Evolutionary conservation across 2,888 invertebrate genomes (phyloP), one percentile per base, ranked within the genome.

Genomic region (Ophion obscuratus): DNA sequence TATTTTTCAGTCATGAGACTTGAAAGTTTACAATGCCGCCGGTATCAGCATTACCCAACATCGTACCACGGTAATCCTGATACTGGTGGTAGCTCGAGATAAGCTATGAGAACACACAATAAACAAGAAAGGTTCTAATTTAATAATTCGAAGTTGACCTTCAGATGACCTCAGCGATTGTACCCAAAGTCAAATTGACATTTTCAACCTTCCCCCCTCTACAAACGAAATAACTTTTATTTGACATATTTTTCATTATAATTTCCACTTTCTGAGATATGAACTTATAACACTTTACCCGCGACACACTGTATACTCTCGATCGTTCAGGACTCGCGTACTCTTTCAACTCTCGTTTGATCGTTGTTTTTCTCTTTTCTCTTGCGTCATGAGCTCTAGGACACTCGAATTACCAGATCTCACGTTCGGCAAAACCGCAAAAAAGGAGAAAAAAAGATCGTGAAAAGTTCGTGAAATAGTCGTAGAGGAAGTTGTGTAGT

Each of bases 401-500:
- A 76, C 17, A 64, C 53, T 36, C 64, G 14, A 70, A 57, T 71
- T 61, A 64, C 53, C n/a, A 66, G 31, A n/a, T 67, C 53, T 20
- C 24, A 14, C 40, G 47, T 36, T 31, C 9, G n/a, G 40, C 6
- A 24, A 40, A 67, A 57, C 20, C 53, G 44, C 0, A 53, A 40
- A 47, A 61, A 2, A 44, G 53, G 62, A 20, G 20, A 31, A 64
- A 36, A 36, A 53, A 71, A 74, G 71, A 74, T 2, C 47, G 20
- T 24, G 57, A 64, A 68, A 77, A 44, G 67, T 62, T 7, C 36
- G 24, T 53, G 61, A 36, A 76, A 76, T 76, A 44, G 80, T 76
- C 71, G 70, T 27, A 73, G 17, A 59, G 61, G 3, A 66, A 47
- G 62, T 10, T 20, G 74, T n/a, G 14, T 73, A 44, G 24, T 76